Conservation (phyloP, 2,113 vertebrate genomes). For the Tamias sibiricus region DNA sequence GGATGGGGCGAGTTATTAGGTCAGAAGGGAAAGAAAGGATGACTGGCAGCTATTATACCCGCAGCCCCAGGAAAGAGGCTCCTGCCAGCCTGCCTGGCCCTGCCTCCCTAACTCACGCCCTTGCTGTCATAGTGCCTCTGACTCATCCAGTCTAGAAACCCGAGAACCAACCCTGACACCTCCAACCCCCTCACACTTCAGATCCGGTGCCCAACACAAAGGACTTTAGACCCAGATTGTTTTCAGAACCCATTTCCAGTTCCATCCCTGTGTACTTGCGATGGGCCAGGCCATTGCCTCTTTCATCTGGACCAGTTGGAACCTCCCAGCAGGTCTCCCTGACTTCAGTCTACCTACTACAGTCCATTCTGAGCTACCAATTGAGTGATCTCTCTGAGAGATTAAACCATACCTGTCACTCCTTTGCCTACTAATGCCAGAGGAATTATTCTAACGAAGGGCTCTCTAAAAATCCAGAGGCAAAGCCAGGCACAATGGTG, state of each 20-base stretch:
- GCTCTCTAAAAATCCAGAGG: not conserved
- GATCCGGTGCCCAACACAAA: not conserved
- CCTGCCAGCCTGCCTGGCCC: not conserved
- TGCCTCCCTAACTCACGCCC: not conserved
- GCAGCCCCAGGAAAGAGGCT: not conserved
- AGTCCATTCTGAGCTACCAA: not conserved
- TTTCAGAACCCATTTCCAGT: not conserved
- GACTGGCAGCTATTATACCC: not conserved
- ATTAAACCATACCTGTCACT: not conserved
- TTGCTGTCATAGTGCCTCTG: not conserved
- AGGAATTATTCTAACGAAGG: not conserved
- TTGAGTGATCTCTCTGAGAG: not conserved
- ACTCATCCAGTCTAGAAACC: slow-evolving; percentile 42
- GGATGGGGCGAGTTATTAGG: not conserved
- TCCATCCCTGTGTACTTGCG: not conserved
- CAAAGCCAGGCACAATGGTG: too few relatives aligned
- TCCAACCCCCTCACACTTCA: not conserved
- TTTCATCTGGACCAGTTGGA: not conserved
- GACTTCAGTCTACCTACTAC: not conserved
- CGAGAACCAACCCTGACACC: not conserved
- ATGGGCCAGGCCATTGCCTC: not conserved
- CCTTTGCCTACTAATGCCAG: not conserved
- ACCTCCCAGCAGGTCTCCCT: not conserved
- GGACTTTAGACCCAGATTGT: not conserved
- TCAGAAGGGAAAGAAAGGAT: slow-evolving; percentile 32